phyloP scores from a whole-genome alignment of 2,113 vertebrate genomes.

The Manacus vitellinus region DNA sequence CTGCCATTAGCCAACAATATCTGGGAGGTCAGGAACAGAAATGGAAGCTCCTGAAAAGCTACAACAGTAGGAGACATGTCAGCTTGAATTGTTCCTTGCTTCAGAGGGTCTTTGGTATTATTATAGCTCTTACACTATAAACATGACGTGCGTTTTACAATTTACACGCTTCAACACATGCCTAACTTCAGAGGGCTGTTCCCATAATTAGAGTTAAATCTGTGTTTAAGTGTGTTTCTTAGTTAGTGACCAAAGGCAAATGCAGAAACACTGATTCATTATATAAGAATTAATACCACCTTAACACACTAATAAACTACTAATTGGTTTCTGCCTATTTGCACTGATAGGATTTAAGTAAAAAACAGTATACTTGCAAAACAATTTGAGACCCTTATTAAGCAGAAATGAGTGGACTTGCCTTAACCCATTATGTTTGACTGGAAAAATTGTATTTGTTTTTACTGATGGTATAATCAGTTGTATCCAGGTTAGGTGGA shows the following conservation, averaged over 20 bases:
- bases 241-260: neutral
- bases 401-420: neutral
- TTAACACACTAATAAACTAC: conserved; percentile 15
- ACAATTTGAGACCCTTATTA: neutral
- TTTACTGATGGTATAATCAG: neutral
- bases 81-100: neutral
- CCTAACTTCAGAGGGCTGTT: neutral
- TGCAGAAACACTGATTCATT: conserved; percentile 36
- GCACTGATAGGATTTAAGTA: conserved; percentile 48
- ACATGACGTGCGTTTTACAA: neutral
- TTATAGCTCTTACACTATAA: neutral
- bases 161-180: neutral
- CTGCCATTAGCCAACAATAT: neutral
- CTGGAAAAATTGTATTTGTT: neutral
- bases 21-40: neutral
- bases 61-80: neutral
- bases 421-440: neutral
- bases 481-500: neutral
- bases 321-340: conserved; percentile 53
- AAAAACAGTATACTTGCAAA: neutral
- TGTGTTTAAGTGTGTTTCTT: neutral
- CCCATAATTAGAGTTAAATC: neutral
- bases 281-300: conserved; percentile 1
- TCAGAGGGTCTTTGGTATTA: neutral
- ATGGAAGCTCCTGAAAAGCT: neutral